Percentiles rank a stretch among this genome's conserved stretches.
These are phyloP conservation scores for Mormyrops attenuatus DNA, from an alignment of 2,797 vertebrate species.

Conservation along the genomic window DNA sequence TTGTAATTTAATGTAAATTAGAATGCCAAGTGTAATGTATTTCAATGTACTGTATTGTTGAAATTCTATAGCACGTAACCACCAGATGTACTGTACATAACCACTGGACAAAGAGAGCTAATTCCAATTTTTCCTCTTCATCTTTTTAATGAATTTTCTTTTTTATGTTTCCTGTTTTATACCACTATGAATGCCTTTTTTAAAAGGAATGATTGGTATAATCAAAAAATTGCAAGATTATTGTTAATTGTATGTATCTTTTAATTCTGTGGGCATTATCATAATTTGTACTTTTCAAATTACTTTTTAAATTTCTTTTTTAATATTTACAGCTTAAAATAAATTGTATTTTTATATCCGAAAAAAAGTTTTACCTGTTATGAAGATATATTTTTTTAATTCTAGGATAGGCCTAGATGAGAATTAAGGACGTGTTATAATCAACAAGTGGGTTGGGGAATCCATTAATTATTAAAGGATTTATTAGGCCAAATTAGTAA, in stretches of 20 bases:
- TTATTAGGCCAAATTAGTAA: not conserved
- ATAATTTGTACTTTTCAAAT: not conserved
- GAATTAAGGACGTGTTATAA: not conserved
- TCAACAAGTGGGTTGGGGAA: not conserved
- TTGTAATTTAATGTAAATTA: slow-evolving; percentile 23
- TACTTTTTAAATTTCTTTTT: not conserved
- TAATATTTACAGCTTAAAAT: not conserved
- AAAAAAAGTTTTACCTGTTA: not conserved
- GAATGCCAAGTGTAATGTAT: not conserved
- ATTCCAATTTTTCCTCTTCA: not conserved
- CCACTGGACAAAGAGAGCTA: not conserved
- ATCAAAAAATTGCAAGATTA: not conserved
- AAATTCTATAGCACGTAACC: not conserved
- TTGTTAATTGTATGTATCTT: not conserved
- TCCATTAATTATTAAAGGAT: not conserved
- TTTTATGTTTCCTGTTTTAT: not conserved
- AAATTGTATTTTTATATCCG: not conserved
- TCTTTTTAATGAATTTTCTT: not conserved
- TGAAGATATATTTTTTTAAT: not conserved
- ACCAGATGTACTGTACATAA: not conserved
- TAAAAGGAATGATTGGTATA: not conserved
- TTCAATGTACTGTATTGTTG: not conserved
- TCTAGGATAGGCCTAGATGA: not conserved
- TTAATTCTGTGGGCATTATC: not conserved
- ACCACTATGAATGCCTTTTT: not conserved